phyloP scores from a whole-genome alignment of 2,113 vertebrate genomes.

The Dryoscopus gambensis region DNA sequence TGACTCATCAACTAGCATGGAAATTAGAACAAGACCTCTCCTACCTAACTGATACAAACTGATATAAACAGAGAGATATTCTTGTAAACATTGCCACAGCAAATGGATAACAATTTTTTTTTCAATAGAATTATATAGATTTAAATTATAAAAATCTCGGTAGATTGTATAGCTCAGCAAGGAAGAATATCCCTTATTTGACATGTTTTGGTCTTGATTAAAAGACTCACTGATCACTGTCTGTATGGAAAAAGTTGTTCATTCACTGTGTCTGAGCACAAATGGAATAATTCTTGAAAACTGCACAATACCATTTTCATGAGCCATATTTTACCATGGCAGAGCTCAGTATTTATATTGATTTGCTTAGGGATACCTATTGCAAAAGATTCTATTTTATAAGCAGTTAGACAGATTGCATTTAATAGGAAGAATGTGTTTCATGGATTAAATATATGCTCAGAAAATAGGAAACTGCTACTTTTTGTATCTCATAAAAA shows the following conservation, averaged over 20 bases:
- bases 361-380: constrained; percentile 47
- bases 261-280: background rate
- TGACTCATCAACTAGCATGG: background rate
- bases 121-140: background rate
- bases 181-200: background rate
- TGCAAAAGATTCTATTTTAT: constrained; percentile 25
- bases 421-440: constrained; percentile 57
- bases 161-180: background rate
- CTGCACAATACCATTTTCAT: background rate
- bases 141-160: background rate
- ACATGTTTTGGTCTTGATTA: background rate
- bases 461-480: constrained; percentile 59
- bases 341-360: constrained; percentile 58
- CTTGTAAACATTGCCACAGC: background rate
- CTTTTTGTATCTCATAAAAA: constrained; percentile 84
- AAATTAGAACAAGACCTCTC: background rate
- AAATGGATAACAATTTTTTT: background rate
- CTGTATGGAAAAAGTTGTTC: background rate
- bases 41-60: background rate
- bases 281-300: constrained; percentile 4
- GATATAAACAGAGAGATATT: background rate
- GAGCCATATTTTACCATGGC: background rate
- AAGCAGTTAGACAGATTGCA: constrained; percentile 52
- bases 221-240: background rate
- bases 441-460: constrained; percentile 62